phyloP scores from a whole-genome alignment of 2,888 invertebrate genomes.

The Quadriops clusia region DNA sequence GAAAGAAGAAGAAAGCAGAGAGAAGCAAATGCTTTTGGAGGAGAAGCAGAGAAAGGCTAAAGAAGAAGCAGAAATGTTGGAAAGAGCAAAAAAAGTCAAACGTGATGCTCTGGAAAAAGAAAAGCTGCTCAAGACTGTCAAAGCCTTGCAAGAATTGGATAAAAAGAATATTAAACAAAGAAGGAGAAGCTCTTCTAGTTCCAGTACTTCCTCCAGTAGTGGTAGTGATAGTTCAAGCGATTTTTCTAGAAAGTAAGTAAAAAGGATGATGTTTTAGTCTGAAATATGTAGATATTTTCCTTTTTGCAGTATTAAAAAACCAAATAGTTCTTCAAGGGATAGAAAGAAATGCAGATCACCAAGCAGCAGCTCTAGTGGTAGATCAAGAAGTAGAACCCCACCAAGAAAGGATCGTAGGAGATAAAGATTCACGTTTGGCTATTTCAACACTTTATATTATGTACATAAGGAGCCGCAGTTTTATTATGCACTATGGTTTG shows the following conservation, averaged over 20 bases:
- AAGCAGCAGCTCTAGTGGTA: slow-evolving; percentile 14
- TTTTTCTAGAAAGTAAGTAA: slow-evolving; percentile 9
- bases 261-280: neutral
- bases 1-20: slow-evolving; percentile 37
- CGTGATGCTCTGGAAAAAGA: slow-evolving; percentile 35
- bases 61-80: slow-evolving; percentile 37
- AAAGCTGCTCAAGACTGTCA: slow-evolving; percentile 34
- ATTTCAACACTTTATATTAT: neutral
- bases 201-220: slow-evolving; percentile 17
- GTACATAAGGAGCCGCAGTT: neutral
- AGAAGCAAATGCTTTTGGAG: slow-evolving; percentile 23
- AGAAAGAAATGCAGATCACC: slow-evolving; percentile 6
- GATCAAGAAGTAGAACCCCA: slow-evolving; percentile 14
- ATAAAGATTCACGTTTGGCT: slow-evolving; percentile 6
- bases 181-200: slow-evolving; percentile 21
- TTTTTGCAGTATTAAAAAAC: too few species aligned
- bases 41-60: slow-evolving; percentile 36
- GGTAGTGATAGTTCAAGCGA: slow-evolving; percentile 14
- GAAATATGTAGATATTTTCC: too few species aligned
- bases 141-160: slow-evolving; percentile 32
- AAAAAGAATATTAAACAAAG: slow-evolving; percentile 21
- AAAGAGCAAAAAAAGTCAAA: slow-evolving; percentile 34
- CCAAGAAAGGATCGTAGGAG: slow-evolving; percentile 15
- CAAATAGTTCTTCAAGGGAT: neutral
- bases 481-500: too few species aligned